A percentile compares a stretch with the other conserved stretches of the same genome.
Evolutionary conservation across 2,113 vertebrate species (phyloP).

Genomic region (Centropus bengalensis): DNA sequence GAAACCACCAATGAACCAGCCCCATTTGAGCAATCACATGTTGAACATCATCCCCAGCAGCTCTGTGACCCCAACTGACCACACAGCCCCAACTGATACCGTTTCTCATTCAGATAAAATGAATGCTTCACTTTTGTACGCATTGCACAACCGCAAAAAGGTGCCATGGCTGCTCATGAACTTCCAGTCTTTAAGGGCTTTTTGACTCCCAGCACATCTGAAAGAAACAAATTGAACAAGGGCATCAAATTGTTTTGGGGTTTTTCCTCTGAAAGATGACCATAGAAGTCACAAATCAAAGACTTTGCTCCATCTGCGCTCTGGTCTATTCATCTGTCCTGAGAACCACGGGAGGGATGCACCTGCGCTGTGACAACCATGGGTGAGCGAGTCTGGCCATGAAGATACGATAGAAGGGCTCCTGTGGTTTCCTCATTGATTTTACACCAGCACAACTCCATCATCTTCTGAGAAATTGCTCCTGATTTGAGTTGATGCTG

Average conservation of each 20-base stretch:
- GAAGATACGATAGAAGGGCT: not conserved
- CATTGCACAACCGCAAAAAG: not conserved
- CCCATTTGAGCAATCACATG: not conserved
- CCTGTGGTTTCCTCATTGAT: not conserved
- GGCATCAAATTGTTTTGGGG: not conserved
- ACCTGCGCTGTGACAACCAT: not conserved
- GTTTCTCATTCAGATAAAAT: not conserved
- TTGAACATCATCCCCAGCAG: not conserved
- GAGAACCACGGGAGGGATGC: not conserved
- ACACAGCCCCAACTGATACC: not conserved
- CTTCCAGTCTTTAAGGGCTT: not conserved
- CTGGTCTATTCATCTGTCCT: not conserved
- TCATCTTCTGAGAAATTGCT: not conserved
- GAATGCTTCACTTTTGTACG: not conserved
- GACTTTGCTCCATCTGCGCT: fast-evolving
- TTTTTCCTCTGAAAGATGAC: not conserved
- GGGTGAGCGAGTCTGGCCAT: not conserved
- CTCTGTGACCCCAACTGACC: not conserved
- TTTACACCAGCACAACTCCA: not conserved
- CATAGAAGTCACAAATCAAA: not conserved
- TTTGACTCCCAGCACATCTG: not conserved
- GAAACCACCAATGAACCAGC: not conserved
- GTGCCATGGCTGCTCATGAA: not conserved
- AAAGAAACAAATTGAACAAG: not conserved
- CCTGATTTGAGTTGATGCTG: not conserved